phyloP scores from a whole-genome alignment of 2,113 vertebrate species.

The Thunnus thynnus region DNA sequence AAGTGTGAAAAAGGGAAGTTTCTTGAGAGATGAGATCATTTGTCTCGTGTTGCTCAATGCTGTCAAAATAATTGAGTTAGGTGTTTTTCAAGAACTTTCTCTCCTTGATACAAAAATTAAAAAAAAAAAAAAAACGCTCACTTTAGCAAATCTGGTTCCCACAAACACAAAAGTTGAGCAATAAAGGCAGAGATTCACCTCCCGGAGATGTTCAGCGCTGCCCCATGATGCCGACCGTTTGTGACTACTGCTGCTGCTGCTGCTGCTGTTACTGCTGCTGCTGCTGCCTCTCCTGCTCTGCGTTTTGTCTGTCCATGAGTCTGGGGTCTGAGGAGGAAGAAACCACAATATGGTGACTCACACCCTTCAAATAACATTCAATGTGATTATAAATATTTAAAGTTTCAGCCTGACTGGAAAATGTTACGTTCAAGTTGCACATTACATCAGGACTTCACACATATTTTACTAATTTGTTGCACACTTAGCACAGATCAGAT shows the following conservation, averaged over 20 bases:
- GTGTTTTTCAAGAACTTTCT: neutral
- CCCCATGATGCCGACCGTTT: constrained; percentile 92
- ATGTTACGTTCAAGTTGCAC: neutral
- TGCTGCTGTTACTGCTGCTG: constrained; percentile 66
- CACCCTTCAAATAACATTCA: neutral
- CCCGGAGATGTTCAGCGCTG: constrained; percentile 88
- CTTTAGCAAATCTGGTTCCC: constrained; percentile 4
- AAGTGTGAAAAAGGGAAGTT: constrained; percentile 33
- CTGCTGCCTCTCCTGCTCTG: constrained; percentile 66
- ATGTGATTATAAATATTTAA: neutral
- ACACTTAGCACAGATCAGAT: constrained; percentile 13
- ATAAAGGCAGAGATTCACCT: constrained; percentile 76
- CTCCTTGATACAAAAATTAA: neutral
- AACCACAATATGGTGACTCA: constrained; percentile 13
- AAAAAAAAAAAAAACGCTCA: neutral
- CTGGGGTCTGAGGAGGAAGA: constrained; percentile 86
- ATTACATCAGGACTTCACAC: constrained; percentile 17
- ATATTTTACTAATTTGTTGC: constrained; percentile 9
- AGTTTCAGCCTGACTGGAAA: neutral
- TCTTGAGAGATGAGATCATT: constrained; percentile 43
- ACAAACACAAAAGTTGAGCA: neutral
- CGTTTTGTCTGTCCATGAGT: constrained; percentile 86
- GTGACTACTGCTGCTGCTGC: constrained; percentile 78
- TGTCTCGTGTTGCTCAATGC: constrained; percentile 49
- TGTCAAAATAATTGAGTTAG: constrained; percentile 28